A percentile compares a stretch with the other conserved stretches of the same genome.
These are phyloP conservation scores for Lepidostoma basale DNA, from an alignment of 1,140 invertebrate species.

Conservation along the genomic window DNA sequence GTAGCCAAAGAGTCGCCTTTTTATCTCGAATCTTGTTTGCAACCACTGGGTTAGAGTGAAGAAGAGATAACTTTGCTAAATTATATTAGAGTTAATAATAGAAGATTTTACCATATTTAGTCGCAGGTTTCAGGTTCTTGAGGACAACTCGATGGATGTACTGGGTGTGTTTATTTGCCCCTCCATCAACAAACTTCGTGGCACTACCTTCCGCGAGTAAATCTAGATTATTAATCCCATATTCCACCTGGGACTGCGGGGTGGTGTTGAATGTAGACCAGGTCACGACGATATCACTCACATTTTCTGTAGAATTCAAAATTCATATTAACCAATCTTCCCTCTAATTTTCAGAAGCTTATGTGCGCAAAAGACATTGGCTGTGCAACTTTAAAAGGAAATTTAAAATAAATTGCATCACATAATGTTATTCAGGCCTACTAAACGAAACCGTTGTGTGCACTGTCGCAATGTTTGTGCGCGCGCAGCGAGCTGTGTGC, in stretches of 20 bases:
- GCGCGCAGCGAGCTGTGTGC: no score
- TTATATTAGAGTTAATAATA: no score
- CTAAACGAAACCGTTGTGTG: no score
- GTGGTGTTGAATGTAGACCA: constrained; percentile 86
- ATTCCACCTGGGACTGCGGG: constrained; percentile 74
- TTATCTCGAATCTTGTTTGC: no score
- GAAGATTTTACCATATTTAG: constrained; percentile 71
- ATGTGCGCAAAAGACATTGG: neutral
- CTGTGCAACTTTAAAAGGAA: no score
- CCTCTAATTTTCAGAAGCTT: neutral
- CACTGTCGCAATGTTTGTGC: no score
- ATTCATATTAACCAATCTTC: neutral
- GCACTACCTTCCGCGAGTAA: constrained; percentile 64
- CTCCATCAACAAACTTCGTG: constrained; percentile 80
- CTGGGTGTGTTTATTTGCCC: constrained; percentile 68
- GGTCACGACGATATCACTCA: constrained; percentile 81
- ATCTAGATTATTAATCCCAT: constrained; percentile 68
- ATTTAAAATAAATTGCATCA: neutral
- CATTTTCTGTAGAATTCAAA: constrained; percentile 51
- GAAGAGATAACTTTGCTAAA: no score
- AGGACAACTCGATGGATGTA: constrained; percentile 81
- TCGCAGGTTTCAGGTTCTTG: constrained; percentile 63
- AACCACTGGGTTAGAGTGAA: no score
- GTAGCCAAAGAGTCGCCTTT: no score
- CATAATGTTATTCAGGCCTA: no score